Evolutionary conservation across 2,888 invertebrate genomes (phyloP).

Genomic region (Netelia fuscicornis): DNA sequence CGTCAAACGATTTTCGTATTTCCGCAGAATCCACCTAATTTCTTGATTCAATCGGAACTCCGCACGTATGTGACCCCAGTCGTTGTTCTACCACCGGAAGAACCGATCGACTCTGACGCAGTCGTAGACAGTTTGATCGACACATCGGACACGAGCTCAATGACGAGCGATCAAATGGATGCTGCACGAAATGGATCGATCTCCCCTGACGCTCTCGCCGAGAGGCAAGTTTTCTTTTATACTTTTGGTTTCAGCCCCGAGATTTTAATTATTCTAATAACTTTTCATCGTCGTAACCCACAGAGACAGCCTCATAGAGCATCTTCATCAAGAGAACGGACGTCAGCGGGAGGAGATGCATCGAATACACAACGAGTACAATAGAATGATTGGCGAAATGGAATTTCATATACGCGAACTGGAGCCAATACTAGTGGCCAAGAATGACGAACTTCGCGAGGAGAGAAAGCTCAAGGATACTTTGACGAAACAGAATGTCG

Average conservation of each 20-base stretch:
- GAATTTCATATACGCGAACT: constrained; percentile 79
- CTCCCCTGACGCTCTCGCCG: constrained; percentile 85
- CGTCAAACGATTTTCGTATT: constrained; percentile 32
- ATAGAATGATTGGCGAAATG: constrained; percentile 79
- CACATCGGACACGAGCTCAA: constrained; percentile 88
- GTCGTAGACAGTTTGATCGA: constrained; percentile 89
- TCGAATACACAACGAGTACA: constrained; percentile 74
- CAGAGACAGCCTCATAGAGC: constrained; percentile 92
- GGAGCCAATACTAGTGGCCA: constrained; percentile 79
- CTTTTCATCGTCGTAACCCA: constrained; percentile 51
- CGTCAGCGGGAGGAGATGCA: constrained; percentile 87
- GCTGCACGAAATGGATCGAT: constrained; percentile 84
- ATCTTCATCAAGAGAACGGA: constrained; percentile 91
- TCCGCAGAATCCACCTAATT: constrained; percentile 95
- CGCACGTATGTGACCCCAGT: constrained; percentile 97
- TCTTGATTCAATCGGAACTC: constrained; percentile 96
- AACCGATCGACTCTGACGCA: constrained; percentile 87
- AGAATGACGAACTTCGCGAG: constrained; percentile 87
- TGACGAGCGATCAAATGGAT: constrained; percentile 81
- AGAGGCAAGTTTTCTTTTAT: constrained; percentile 81
- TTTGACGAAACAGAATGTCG: constrained; percentile 84
- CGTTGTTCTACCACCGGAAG: constrained; percentile 92
- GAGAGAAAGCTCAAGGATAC: constrained; percentile 87
- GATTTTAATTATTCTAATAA: neutral
- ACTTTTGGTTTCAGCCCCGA: neutral